These are phyloP conservation scores for Drosophila lacteicornis DNA, from an alignment of 1,140 invertebrate species.

Conservation along the genomic window DNA sequence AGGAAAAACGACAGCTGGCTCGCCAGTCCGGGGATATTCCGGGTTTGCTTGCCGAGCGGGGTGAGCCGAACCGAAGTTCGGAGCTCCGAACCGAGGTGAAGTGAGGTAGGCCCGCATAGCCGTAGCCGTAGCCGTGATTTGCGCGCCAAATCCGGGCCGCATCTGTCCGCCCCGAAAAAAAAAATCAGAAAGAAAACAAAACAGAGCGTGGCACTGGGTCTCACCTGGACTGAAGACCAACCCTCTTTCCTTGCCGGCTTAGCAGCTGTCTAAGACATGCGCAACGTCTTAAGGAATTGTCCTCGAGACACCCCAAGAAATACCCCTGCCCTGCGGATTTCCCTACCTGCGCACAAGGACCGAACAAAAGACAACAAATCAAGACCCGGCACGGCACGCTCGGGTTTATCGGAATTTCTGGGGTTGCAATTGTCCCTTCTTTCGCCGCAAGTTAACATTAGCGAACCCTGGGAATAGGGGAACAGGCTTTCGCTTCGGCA, in stretches of 20 bases:
- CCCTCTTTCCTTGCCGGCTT: conserved; percentile 53
- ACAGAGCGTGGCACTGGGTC: conserved; percentile 62
- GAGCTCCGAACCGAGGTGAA: conserved; percentile 13
- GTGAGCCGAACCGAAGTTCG: conserved; percentile 1
- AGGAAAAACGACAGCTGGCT: conserved; percentile 52
- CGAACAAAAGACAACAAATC: conserved; percentile 52
- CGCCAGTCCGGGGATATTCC: conserved; percentile 26
- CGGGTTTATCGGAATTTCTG: conserved; percentile 48
- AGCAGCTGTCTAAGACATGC: conserved; percentile 78
- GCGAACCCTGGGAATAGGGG: conserved; percentile 58
- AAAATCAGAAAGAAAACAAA: conserved; percentile 12
- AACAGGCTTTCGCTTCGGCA: not conserved
- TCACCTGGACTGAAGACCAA: conserved; percentile 76
- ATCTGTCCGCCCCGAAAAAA: conserved; percentile 52
- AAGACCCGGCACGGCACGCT: conserved; percentile 37
- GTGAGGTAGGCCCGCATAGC: conserved; percentile 40
- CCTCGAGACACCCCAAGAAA: conserved; percentile 51
- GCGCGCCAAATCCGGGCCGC: conserved; percentile 69
- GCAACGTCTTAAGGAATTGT: conserved; percentile 74
- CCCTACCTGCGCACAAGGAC: conserved; percentile 36
- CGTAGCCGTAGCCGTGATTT: conserved; percentile 36
- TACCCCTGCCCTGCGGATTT: conserved; percentile 52
- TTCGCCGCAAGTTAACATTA: conserved; percentile 23
- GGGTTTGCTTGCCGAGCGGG: not conserved
- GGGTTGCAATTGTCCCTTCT: conserved; percentile 41